Percentiles rank a stretch among this genome's conserved stretches.
Evolutionary conservation across 23 tunicate genomes (phyloP).

Genomic region (Phallusia fumigata): DNA sequence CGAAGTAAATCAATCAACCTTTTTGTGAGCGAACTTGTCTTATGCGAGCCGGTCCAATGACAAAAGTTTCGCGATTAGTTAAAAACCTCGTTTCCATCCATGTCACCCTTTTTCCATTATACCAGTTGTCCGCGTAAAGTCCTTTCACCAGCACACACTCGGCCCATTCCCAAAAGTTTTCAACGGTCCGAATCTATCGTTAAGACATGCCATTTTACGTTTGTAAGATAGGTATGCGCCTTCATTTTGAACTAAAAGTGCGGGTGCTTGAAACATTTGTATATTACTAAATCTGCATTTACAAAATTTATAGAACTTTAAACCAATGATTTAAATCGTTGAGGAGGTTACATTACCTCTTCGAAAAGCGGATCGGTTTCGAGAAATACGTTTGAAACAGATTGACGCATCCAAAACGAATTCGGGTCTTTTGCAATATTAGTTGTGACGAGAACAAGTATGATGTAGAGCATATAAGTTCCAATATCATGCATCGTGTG

Average conservation of each 20-base stretch:
- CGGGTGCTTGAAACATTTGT: no score
- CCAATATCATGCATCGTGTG: slow-evolving; percentile 58
- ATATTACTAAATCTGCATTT: no score
- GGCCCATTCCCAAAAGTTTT: slow-evolving; percentile 78
- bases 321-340: no score
- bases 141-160: slow-evolving; percentile 36
- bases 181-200: slow-evolving; percentile 50
- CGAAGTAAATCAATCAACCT: slow-evolving; percentile 21
- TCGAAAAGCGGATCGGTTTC: slow-evolving; percentile 41
- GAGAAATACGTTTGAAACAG: slow-evolving; percentile 46
- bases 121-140: slow-evolving; percentile 70
- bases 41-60: slow-evolving; percentile 74
- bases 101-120: slow-evolving; percentile 64
- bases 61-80: slow-evolving; percentile 74
- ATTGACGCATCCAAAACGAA: slow-evolving; percentile 35
- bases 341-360: slow-evolving; percentile 20
- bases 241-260: no score
- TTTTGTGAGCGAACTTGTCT: slow-evolving; percentile 56
- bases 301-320: no score
- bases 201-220: no score
- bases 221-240: no score
- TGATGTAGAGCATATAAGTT: slow-evolving; percentile 56
- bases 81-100: slow-evolving; percentile 63
- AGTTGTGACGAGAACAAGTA: slow-evolving; percentile 46
- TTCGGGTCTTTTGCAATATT: slow-evolving; percentile 55